Percentiles rank a stretch among this genome's conserved stretches.
Conservation (phyloP, 2,797 vertebrate species). For the Falco cherrug region DNA sequence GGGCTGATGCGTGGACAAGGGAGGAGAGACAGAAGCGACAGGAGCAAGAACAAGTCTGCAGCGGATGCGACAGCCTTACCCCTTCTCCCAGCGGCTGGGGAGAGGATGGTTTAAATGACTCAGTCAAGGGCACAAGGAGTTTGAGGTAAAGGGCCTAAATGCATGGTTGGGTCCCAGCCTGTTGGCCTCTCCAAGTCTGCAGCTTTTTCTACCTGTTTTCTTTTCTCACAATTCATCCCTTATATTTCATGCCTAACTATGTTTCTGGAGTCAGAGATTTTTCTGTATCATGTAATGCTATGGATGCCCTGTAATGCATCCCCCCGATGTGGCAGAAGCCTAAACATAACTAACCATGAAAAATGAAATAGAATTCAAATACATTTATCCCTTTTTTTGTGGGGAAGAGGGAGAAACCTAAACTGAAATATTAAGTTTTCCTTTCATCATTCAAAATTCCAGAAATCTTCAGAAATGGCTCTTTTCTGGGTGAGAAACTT, state of each 20-base stretch:
- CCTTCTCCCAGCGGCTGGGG: not conserved
- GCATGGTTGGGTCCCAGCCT: not conserved
- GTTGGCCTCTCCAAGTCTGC: fast-evolving
- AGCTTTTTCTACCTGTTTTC: not conserved
- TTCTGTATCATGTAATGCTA: fast-evolving
- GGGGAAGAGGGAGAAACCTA: not conserved
- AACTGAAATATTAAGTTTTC: fast-evolving
- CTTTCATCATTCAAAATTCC: not conserved
- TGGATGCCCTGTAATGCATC: not conserved
- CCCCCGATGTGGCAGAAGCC: not conserved
- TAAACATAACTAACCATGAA: not conserved
- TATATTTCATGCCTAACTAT: not conserved
- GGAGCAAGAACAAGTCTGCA: not conserved
- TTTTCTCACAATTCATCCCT: not conserved
- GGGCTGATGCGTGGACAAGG: fast-evolving
- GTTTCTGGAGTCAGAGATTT: not conserved
- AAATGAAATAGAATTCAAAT: not conserved
- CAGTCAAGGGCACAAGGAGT: not conserved
- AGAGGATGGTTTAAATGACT: not conserved
- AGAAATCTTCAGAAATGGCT: not conserved
- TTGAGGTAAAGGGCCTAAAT: not conserved
- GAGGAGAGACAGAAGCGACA: not conserved
- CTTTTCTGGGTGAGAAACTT: not conserved
- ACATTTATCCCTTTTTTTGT: not conserved
- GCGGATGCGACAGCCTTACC: not conserved